Percentiles rank a stretch among this genome's conserved stretches.
Conservation (phyloP, 2,888 invertebrate genomes). For the Muscina levida region DNA sequence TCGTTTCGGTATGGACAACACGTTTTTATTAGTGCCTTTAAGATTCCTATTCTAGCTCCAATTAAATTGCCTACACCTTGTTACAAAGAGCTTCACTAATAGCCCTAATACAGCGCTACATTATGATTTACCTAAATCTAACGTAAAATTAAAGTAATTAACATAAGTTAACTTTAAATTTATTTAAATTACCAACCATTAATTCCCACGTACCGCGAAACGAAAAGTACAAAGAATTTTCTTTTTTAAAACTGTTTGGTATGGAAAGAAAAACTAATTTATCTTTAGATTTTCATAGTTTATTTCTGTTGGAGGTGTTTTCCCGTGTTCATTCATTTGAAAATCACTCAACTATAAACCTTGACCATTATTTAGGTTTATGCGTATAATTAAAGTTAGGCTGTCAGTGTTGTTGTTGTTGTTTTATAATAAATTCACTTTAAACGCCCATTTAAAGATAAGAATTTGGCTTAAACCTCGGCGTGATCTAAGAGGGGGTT, state of each 20-base stretch:
- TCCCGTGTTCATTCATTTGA: slow-evolving; percentile 27
- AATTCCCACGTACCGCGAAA: slow-evolving; percentile 45
- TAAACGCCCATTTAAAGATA: slow-evolving; percentile 37
- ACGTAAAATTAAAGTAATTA: slow-evolving; percentile 29
- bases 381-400: slow-evolving; percentile 4
- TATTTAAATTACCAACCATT: slow-evolving; percentile 38
- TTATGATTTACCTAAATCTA: no score
- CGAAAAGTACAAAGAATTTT: slow-evolving; percentile 15
- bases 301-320: slow-evolving; percentile 27
- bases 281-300: slow-evolving; percentile 10
- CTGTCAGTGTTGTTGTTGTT: neutral
- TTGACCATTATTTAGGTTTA: neutral
- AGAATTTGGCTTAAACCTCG: neutral
- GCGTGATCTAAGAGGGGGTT: slow-evolving; percentile 7
- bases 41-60: no score
- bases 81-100: no score
- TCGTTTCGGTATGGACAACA: no score
- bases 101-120: no score
- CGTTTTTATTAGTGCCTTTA: no score
- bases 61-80: no score
- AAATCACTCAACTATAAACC: slow-evolving; percentile 51
- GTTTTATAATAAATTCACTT: slow-evolving; percentile 20
- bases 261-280: slow-evolving; percentile 34
- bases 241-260: neutral
- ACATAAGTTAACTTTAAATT: slow-evolving; percentile 19